Base-by-base conservation (phyloP, 2,888 invertebrate genomes). In the Eutolmus rufibarbis region DNA sequence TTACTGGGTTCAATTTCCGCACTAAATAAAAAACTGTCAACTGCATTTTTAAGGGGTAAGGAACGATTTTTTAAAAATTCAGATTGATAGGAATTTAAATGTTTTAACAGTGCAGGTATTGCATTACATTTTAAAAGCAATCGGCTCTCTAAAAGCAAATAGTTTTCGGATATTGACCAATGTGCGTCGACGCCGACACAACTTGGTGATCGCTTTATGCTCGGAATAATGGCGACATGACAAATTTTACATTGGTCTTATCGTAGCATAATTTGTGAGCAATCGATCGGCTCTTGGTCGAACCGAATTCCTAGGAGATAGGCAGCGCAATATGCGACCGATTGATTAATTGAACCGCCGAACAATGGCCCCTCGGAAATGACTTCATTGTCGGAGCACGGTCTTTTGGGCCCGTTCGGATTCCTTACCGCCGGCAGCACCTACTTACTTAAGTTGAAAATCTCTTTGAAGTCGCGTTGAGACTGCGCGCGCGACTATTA, bases 311-410 rank as follows among this genome's bases (percentile, higher is more conserved):
- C 56, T 28, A 19, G n/a, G n/a, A 51, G 51, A 46, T 81, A 81
- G 81, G 34, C 81, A 37, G 56, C 81, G 81, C n/a, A 81, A 8
- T 28, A 28, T 51, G 19, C 66, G 56, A 56, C 2, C 66, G 56
- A 56, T 56, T 81, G 81, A 81, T 81, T 81, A 81, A 81, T 81
- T 56, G 56, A n/a, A 16, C 56, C 66, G 51, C 56, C 46, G 31
- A 56, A 56, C 81, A 81, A 56, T 81, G 56, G 56, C 31, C n/a
- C 16, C 46, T 56, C 31, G 81, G 40, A 81, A 56, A 81, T 81
- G 28, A 56, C 81, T 81, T 81, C 56, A 81, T 81, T 81, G 81
- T 81, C 56, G 51, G 81, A 34, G 34, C 81, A 7, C 31, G 28
- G 23, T 0, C n/a, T n/a, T n/a, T n/a, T 31, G 31, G 31, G 31